Percentiles rank a stretch among this genome's conserved stretches.
Evolutionary conservation across 1,140 invertebrate genomes (phyloP).

Genomic region (Drosophila asahinai): DNA sequence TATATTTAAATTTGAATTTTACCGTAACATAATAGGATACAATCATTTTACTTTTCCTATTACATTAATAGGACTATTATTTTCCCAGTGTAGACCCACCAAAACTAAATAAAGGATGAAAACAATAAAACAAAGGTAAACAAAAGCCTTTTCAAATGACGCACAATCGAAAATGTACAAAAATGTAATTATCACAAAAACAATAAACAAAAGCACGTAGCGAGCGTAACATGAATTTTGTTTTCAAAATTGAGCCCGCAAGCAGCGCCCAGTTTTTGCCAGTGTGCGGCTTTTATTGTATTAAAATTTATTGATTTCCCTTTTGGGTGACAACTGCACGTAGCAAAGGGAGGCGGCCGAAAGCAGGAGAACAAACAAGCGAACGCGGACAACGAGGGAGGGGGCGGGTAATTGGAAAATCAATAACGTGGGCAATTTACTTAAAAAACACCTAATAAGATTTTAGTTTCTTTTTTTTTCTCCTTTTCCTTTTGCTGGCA

Average conservation of each 20-base stretch:
- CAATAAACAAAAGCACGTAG: constrained; percentile 2
- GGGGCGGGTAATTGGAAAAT: constrained; percentile 35
- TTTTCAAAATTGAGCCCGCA: not conserved
- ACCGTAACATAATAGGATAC: too few species aligned
- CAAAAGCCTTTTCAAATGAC: constrained; percentile 1
- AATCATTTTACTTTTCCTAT: not conserved
- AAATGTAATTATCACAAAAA: not conserved
- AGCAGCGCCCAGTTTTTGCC: not conserved
- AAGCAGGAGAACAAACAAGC: not conserved
- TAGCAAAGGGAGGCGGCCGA: constrained; percentile 11
- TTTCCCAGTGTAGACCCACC: not conserved
- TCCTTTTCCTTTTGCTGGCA: constrained; percentile 9
- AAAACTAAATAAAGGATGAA: constrained; percentile 3
- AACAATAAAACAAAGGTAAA: constrained; percentile 9
- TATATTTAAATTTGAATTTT: too few species aligned
- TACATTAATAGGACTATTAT: too few species aligned
- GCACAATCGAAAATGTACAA: constrained; percentile 4
- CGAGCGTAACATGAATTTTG: not conserved
- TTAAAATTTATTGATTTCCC: constrained; percentile 74
- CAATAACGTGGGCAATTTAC: constrained; percentile 45
- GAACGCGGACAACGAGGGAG: not conserved
- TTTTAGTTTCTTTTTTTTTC: constrained; percentile 29
- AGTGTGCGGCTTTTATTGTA: constrained; percentile 50
- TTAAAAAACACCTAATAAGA: constrained; percentile 41
- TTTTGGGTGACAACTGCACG: constrained; percentile 61